Evolutionary conservation across 1,140 invertebrate genomes (phyloP), one percentile per base, ranked within the genome.

Genomic region (Platyura marginata): DNA sequence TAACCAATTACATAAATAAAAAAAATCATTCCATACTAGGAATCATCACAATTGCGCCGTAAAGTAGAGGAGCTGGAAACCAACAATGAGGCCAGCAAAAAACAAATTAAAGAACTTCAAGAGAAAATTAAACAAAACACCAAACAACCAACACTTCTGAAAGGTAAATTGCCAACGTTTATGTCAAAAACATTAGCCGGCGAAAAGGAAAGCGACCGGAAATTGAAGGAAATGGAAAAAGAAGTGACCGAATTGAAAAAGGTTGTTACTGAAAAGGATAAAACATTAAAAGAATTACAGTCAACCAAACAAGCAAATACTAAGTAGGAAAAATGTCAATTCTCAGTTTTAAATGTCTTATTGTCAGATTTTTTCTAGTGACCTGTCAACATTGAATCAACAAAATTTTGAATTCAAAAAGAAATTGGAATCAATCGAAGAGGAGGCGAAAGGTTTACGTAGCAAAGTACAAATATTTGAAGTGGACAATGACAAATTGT

Each of bases 51-150:
- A 43, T 62, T 89, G 37, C 66, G 84, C 25, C 71, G 77, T 44
- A 90, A 88, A 62, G 75, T 88, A 29, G 81, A 87, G 61, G 84
- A 89, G 49, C 62, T 87, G 43, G 84, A 91, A 64, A 71, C 72
- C 47, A 80, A 88, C 52, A 83, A 81, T 54, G 75, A 81, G 44
- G 72, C 71, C 39, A 59, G 85, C 3, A 75, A 77, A 51, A 74
- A 74, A 54, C 77, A 88, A 67, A 67, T 82, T 3, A 77, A 79
- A 57, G 77, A 83, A 47, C 57, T 88, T 18, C 75, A 85, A 51
- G 76, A 81, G 2, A 84, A 78, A 65, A 55, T 75, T 44, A 55
- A 61, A 34, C 51, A 44, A 49, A 53, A 36, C 32, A 43, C 48
- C 25, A 45, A 47, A 9, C 35, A 46, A 43, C 39, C 22, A 51